Conservation (phyloP, 2,888 invertebrate genomes). For the Eupithecia exiguata region DNA sequence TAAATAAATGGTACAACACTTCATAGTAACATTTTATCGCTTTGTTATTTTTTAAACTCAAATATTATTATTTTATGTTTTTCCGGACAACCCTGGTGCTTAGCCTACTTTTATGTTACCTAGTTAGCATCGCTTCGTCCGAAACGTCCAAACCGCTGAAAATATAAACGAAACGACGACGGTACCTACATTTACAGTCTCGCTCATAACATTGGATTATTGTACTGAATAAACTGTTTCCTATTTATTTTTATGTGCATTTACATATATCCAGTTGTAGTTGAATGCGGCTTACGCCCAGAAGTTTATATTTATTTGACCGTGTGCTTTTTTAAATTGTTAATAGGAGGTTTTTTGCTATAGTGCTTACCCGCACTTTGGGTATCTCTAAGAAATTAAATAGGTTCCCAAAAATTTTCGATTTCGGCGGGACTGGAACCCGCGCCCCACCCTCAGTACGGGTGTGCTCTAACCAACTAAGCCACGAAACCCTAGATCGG, state of each 20-base stretch:
- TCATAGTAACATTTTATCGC: too few species aligned
- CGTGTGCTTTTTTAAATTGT: too few species aligned
- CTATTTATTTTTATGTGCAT: background rate
- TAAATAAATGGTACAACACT: too few species aligned
- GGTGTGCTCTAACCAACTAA: too few species aligned
- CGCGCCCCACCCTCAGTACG: too few species aligned
- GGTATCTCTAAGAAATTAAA: too few species aligned
- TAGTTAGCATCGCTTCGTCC: background rate
- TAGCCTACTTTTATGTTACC: slow-evolving; percentile 2
- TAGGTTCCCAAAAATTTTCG: too few species aligned
- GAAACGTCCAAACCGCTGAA: background rate
- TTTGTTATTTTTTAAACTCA: too few species aligned
- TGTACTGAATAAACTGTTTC: background rate
- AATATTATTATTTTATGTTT: background rate
- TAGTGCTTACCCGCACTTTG: too few species aligned
- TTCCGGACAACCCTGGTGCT: background rate
- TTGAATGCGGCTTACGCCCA: background rate
- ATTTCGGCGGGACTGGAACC: too few species aligned
- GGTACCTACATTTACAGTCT: background rate
- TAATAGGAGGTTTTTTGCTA: too few species aligned
- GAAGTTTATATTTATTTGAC: background rate
- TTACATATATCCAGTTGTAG: background rate
- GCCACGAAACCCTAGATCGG: too few species aligned
- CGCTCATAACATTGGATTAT: slow-evolving; percentile 1
- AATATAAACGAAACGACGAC: background rate